phyloP scores from a whole-genome alignment of 1,140 invertebrate species.

The Pteromalus puparum region DNA sequence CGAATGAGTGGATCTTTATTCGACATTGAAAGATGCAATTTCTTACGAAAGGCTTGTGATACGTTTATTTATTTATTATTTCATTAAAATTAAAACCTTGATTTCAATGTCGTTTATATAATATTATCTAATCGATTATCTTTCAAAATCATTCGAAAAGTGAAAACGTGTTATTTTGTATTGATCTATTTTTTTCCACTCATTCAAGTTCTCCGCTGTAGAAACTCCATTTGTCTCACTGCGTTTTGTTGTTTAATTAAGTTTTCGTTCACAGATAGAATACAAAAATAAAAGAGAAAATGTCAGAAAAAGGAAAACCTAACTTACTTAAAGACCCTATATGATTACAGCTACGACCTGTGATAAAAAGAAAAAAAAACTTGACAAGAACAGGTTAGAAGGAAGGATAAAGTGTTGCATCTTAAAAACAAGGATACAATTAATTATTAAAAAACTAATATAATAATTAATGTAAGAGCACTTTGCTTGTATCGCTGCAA shows the following conservation, averaged over 20 bases:
- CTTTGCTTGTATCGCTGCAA: conserved; percentile 70
- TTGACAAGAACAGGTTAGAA: conserved; percentile 61
- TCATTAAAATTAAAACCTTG: background rate
- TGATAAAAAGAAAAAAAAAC: conserved; percentile 59
- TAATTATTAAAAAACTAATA: conserved; percentile 65
- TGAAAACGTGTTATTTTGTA: background rate
- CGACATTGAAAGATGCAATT: background rate
- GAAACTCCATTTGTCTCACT: background rate
- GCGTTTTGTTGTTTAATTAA: conserved; percentile 8
- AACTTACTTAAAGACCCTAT: conserved; percentile 58
- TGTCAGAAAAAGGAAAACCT: conserved; percentile 37
- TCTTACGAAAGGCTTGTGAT: conserved; percentile 33
- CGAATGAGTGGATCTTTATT: background rate
- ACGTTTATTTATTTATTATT: background rate
- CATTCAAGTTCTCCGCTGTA: conserved; percentile 2
- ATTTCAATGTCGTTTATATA: background rate
- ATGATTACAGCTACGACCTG: conserved; percentile 60
- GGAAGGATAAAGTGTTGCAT: conserved; percentile 59
- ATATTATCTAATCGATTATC: background rate
- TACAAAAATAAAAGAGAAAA: conserved; percentile 46
- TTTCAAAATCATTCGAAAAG: background rate
- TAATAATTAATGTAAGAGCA: conserved; percentile 67
- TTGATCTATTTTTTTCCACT: background rate
- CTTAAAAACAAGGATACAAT: conserved; percentile 60
- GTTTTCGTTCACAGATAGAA: conserved; percentile 40